Conservation (phyloP, 2,113 vertebrate species). For the Sminthopsis crassicaudata region DNA sequence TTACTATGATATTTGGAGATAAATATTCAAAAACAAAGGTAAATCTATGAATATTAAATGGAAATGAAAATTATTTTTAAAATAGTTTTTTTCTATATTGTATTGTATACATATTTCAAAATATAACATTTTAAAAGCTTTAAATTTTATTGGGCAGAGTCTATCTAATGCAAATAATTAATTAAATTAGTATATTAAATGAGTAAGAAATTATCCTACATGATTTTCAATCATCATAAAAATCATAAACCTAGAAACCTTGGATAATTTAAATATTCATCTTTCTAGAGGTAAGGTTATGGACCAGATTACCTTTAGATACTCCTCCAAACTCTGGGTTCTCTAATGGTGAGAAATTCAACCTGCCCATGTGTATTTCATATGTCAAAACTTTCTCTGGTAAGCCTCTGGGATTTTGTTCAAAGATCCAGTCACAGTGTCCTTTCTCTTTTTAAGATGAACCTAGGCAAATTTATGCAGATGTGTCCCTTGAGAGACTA, state of each 20-base stretch:
- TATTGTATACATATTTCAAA: conserved; percentile 46
- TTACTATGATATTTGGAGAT: neutral
- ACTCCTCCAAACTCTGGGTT: neutral
- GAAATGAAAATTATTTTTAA: neutral
- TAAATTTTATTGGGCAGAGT: conserved; percentile 42
- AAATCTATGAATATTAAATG: conserved; percentile 15
- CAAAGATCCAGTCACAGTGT: neutral
- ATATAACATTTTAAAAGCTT: conserved; percentile 54
- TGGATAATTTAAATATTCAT: neutral
- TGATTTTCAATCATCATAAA: neutral
- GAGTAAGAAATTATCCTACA: neutral
- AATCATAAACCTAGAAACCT: neutral
- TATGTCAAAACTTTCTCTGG: neutral
- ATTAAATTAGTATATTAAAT: neutral
- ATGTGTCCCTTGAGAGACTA: conserved; percentile 27
- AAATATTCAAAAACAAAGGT: neutral
- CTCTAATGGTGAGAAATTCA: neutral
- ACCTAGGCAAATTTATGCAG: neutral
- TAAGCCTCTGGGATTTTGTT: neutral
- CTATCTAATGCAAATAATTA: neutral
- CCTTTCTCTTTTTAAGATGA: neutral
- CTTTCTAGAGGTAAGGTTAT: neutral
- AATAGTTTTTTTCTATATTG: neutral
- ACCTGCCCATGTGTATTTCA: neutral
- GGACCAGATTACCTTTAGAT: neutral